Evolutionary conservation across 2,888 invertebrate genomes (phyloP).

Genomic region (Toxonevra muliebris): DNA sequence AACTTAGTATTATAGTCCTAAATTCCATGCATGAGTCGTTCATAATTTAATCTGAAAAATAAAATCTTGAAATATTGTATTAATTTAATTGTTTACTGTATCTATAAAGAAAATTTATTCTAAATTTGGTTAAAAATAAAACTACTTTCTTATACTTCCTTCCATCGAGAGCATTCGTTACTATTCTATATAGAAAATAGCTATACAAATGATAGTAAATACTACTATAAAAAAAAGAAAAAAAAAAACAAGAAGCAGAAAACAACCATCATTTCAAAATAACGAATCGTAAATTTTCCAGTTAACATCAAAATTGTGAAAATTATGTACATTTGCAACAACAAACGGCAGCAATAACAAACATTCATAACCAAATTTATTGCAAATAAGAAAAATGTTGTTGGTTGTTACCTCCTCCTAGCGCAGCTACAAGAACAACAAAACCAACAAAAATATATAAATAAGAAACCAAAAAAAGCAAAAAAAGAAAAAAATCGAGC

Average conservation of each 20-base stretch:
- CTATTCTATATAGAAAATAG: too few species aligned
- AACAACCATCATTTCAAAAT: constrained; percentile 19
- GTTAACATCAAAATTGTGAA: constrained; percentile 61
- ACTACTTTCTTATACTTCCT: too few species aligned
- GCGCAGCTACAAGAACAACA: neutral
- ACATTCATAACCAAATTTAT: constrained; percentile 63
- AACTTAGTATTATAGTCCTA: too few species aligned
- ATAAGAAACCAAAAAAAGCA: constrained; percentile 2
- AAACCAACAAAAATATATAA: neutral
- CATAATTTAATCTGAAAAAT: too few species aligned
- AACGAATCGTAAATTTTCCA: constrained; percentile 57
- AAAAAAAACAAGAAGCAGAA: neutral
- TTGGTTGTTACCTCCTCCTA: constrained; percentile 9
- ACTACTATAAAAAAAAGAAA: too few species aligned
- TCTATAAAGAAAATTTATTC: too few species aligned
- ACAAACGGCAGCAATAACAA: constrained; percentile 43
- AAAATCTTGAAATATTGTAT: too few species aligned
- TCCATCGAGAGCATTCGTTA: too few species aligned
- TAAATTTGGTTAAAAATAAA: too few species aligned
- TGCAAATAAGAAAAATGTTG: constrained; percentile 62
- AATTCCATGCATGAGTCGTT: too few species aligned
- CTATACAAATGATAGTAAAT: too few species aligned
- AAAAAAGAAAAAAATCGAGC: constrained; percentile 12
- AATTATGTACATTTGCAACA: constrained; percentile 55
- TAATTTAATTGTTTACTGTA: too few species aligned